phyloP scores from a whole-genome alignment of 2,888 invertebrate genomes.

The Aleiodes leptofemur region DNA sequence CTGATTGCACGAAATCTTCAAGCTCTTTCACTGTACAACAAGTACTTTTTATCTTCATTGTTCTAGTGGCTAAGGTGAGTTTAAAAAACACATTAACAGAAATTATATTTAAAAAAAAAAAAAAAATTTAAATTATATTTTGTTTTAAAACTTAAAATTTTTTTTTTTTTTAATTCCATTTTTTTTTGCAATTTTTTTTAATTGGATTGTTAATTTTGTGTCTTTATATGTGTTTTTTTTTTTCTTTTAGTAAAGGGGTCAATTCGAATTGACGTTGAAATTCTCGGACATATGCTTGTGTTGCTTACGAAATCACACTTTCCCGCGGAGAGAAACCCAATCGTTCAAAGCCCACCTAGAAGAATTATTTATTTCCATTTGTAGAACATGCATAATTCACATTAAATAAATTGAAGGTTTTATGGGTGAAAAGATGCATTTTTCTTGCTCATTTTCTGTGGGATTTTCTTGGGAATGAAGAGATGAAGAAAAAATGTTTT shows the following conservation, averaged over 20 bases:
- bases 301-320: constrained; percentile 32
- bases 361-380: constrained; percentile 30
- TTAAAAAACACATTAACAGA: not conserved
- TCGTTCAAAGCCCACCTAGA: constrained; percentile 11
- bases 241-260: constrained; percentile 18
- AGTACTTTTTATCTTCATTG: constrained; percentile 19
- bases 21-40: not conserved
- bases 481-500: too few relatives aligned
- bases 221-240: not conserved
- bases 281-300: constrained; percentile 25
- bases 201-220: not conserved
- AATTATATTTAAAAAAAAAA: too few relatives aligned
- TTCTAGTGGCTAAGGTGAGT: constrained; percentile 37
- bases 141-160: too few relatives aligned
- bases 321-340: constrained; percentile 36
- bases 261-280: constrained; percentile 31
- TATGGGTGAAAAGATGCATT: too few relatives aligned
- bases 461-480: too few relatives aligned
- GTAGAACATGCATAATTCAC: constrained; percentile 6
- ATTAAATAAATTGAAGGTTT: not conserved
- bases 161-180: not conserved
- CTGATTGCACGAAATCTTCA: not conserved
- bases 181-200: not conserved
- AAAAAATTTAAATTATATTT: too few relatives aligned
- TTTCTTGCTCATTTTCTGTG: too few relatives aligned